Conservation (phyloP, 2,797 vertebrate species). For the Cottoperca gobio region DNA sequence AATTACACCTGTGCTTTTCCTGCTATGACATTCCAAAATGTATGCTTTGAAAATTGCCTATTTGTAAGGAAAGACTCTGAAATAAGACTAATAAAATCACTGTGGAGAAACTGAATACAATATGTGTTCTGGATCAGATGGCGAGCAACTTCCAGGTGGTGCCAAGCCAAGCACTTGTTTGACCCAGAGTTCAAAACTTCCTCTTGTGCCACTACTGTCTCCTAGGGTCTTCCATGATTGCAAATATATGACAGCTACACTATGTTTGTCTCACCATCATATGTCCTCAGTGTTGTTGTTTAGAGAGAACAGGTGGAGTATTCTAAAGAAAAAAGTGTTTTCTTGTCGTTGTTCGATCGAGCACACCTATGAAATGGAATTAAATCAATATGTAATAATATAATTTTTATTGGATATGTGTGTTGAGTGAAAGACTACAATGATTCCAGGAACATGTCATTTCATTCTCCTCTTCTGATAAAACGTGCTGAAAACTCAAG, state of each 20-base stretch:
- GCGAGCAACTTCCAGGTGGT: background rate
- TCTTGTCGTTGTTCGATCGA: background rate
- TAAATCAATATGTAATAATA: background rate
- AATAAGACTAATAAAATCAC: background rate
- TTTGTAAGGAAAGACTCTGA: background rate
- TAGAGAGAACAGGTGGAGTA: conserved; percentile 1
- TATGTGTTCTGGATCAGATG: background rate
- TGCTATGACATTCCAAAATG: too few species aligned
- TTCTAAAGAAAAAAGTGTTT: background rate
- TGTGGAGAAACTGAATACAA: background rate
- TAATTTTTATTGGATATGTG: background rate
- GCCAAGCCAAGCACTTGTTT: background rate
- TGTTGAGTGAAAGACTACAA: background rate
- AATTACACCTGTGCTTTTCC: background rate
- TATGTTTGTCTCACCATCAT: background rate
- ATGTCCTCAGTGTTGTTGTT: background rate
- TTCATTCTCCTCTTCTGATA: background rate
- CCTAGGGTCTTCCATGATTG: background rate
- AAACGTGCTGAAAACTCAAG: background rate
- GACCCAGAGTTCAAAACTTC: background rate
- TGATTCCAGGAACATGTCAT: background rate
- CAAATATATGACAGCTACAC: background rate
- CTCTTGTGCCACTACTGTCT: background rate
- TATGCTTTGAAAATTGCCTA: background rate
- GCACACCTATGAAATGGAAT: background rate